A percentile compares a stretch with the other conserved stretches of the same genome.
Evolutionary conservation across 2,888 invertebrate species (phyloP).

Genomic region (Limnephilus lunatus): DNA sequence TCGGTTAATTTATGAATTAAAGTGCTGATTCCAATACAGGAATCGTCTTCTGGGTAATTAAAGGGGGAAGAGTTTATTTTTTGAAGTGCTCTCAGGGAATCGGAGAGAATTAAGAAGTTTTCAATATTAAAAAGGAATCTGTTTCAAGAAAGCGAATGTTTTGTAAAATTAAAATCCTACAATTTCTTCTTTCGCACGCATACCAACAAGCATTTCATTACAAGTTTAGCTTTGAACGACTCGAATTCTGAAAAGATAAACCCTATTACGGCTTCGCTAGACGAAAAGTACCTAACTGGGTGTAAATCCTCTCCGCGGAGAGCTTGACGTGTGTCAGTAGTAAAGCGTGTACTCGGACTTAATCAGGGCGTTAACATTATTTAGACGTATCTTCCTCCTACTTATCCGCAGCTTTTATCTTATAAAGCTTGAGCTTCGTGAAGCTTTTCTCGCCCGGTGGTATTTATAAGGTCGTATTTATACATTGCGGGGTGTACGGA

Average conservation of each 20-base stretch:
- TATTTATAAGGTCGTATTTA: conserved; percentile 21
- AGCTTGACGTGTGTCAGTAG: conserved; percentile 25
- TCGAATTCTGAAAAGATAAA: not conserved
- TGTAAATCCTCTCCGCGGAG: not conserved
- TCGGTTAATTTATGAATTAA: too few relatives aligned
- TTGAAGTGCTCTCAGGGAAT: too few relatives aligned
- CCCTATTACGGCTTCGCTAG: not conserved
- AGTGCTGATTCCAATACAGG: too few relatives aligned
- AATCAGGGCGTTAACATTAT: conserved; percentile 1
- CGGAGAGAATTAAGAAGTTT: too few relatives aligned
- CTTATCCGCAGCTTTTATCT: conserved; percentile 2
- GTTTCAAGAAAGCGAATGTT: too few relatives aligned
- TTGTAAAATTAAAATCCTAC: too few relatives aligned
- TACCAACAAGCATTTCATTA: not conserved
- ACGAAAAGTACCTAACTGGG: not conserved
- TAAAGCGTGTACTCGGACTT: not conserved
- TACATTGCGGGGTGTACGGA: not conserved
- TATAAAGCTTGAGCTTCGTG: not conserved
- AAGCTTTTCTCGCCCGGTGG: conserved; percentile 12
- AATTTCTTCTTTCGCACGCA: not conserved
- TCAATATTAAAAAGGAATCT: too few relatives aligned
- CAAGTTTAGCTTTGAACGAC: not conserved
- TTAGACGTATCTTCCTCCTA: not conserved
- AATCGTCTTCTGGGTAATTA: too few relatives aligned
- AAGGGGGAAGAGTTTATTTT: too few relatives aligned